phyloP scores from a whole-genome alignment of 2,888 invertebrate species.

The Hemaris fuciformis region DNA sequence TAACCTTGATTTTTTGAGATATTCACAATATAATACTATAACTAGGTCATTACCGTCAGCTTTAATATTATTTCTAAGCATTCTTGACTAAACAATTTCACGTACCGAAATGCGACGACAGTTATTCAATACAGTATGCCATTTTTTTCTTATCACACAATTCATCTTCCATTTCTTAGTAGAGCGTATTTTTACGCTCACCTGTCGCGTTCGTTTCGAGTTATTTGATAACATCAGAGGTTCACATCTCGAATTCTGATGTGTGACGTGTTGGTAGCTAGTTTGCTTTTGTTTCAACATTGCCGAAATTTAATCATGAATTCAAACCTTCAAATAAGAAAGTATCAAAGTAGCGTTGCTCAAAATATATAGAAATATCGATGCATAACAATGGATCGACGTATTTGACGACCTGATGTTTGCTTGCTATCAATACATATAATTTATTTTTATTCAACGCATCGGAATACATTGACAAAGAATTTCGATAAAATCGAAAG shows the following conservation, averaged over 20 bases:
- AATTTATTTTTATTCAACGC: too few relatives aligned
- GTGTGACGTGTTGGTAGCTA: background rate
- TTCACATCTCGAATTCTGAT: conserved; percentile 22
- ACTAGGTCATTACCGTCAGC: too few relatives aligned
- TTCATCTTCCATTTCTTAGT: background rate
- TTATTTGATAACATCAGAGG: conserved; percentile 23
- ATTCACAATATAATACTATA: too few relatives aligned
- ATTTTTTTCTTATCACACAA: background rate
- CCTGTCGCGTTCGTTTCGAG: conserved; percentile 24
- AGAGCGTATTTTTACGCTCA: conserved; percentile 13
- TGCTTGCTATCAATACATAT: too few relatives aligned
- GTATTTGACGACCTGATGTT: too few relatives aligned
- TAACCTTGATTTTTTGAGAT: too few relatives aligned
- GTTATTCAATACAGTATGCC: background rate
- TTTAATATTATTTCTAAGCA: too few relatives aligned
- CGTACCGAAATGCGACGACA: background rate
- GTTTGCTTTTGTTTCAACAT: background rate
- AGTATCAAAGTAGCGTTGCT: too few relatives aligned
- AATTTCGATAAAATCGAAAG: too few relatives aligned
- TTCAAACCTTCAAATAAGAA: background rate
- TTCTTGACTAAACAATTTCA: background rate
- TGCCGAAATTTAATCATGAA: background rate
- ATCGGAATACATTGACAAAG: too few relatives aligned
- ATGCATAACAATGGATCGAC: too few relatives aligned
- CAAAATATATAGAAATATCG: too few relatives aligned